A percentile compares a stretch with the other conserved stretches of the same genome.
Conservation (phyloP, 2,797 vertebrate species). For the Ctenopoma multispine region DNA sequence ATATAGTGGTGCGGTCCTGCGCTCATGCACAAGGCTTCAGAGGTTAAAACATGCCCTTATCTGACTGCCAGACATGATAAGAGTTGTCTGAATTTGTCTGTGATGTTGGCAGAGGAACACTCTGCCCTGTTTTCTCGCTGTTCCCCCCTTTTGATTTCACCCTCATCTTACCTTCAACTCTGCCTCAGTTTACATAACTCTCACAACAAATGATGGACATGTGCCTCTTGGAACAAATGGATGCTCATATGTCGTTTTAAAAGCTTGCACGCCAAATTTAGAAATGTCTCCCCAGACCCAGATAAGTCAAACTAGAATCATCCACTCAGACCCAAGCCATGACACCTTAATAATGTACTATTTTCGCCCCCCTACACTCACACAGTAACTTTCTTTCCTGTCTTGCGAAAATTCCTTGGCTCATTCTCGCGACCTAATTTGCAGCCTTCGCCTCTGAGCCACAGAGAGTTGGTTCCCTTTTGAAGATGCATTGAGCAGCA, state of each 20-base stretch:
- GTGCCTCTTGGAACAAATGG: slow-evolving; percentile 15
- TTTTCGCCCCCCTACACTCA: slow-evolving; percentile 35
- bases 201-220: slow-evolving; percentile 21
- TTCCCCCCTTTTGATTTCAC: background rate
- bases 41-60: slow-evolving; percentile 16
- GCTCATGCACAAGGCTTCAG: slow-evolving; percentile 7
- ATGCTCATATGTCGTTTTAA: slow-evolving; percentile 22
- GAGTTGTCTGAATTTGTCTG: slow-evolving; percentile 21
- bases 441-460: slow-evolving; percentile 79
- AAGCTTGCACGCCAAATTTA: slow-evolving; percentile 18
- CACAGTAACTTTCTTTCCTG: slow-evolving; percentile 65
- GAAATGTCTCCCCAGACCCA: slow-evolving; percentile 21
- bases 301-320: slow-evolving; percentile 43
- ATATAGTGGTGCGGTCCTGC: background rate
- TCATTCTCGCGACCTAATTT: slow-evolving; percentile 83
- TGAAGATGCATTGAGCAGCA: slow-evolving; percentile 80
- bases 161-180: slow-evolving; percentile 28
- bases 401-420: slow-evolving; percentile 74
- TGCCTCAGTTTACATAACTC: slow-evolving; percentile 20
- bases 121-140: slow-evolving; percentile 12
- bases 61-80: slow-evolving; percentile 17
- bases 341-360: slow-evolving; percentile 71
- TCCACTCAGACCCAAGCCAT: slow-evolving; percentile 26
- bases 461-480: slow-evolving; percentile 80
- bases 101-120: slow-evolving; percentile 16